Conservation (phyloP, 2,888 invertebrate genomes). For the Cephus runcator region DNA sequence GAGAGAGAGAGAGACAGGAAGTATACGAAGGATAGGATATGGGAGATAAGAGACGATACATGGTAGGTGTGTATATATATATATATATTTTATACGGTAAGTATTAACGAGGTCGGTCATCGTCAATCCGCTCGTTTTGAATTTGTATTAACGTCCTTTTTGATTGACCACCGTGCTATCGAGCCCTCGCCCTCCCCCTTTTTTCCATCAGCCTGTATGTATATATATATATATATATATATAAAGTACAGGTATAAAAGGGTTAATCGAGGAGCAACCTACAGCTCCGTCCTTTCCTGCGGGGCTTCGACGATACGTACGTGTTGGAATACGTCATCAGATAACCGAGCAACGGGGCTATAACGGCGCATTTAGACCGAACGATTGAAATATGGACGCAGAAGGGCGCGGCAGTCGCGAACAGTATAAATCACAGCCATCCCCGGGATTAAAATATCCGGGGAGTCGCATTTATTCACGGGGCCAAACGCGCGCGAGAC, state of each 20-base stretch:
- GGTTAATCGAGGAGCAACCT: background rate
- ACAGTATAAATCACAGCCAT: slow-evolving; percentile 49
- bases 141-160: background rate
- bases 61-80: too few species aligned
- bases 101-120: too few species aligned
- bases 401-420: slow-evolving; percentile 17
- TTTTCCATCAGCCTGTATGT: too few species aligned
- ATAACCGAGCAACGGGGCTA: background rate
- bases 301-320: background rate
- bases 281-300: background rate
- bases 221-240: too few species aligned
- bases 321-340: background rate
- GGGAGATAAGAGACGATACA: too few species aligned
- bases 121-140: too few species aligned
- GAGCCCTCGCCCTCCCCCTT: background rate
- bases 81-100: too few species aligned
- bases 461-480: slow-evolving; percentile 54
- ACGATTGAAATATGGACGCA: slow-evolving; percentile 9
- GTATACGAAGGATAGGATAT: too few species aligned
- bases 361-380: background rate
- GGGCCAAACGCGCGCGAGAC: slow-evolving; percentile 43
- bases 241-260: background rate
- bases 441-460: slow-evolving; percentile 56
- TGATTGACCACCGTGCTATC: background rate
- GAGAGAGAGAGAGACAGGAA: too few species aligned